phyloP scores from a whole-genome alignment of 1,140 invertebrate genomes.

The Pygmarrhopalites habei region DNA sequence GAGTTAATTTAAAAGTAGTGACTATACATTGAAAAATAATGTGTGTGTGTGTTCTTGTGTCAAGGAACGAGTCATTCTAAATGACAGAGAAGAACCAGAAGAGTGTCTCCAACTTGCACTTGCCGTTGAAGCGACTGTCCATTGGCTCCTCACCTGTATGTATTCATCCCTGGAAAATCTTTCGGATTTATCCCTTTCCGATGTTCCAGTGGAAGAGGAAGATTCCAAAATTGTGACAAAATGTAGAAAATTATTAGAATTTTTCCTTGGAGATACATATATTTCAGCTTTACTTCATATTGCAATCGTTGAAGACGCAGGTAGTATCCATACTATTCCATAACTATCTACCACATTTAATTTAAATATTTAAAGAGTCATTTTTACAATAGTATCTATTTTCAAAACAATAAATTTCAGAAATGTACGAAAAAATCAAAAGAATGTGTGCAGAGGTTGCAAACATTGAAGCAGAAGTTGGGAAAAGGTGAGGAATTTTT shows the following conservation, averaged over 20 bases:
- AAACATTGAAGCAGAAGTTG: slow-evolving; percentile 28
- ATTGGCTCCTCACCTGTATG: slow-evolving; percentile 75
- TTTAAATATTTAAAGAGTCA: no score
- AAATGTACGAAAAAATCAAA: slow-evolving; percentile 25
- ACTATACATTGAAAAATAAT: no score
- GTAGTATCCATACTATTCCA: slow-evolving; percentile 29
- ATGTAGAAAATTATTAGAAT: slow-evolving; percentile 43
- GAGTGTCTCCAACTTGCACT: slow-evolving; percentile 67
- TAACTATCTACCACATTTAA: no score
- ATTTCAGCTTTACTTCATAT: slow-evolving; percentile 46
- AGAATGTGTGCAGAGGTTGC: slow-evolving; percentile 32
- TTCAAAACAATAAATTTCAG: slow-evolving; percentile 15
- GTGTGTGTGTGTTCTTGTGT: slow-evolving; percentile 15
- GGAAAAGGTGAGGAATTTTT: no score
- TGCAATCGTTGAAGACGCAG: slow-evolving; percentile 45
- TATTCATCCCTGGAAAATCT: slow-evolving; percentile 51
- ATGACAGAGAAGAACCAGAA: slow-evolving; percentile 61
- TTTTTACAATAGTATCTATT: no score
- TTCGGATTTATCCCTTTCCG: slow-evolving; percentile 33
- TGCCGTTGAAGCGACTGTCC: slow-evolving; percentile 64
- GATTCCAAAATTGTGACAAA: slow-evolving; percentile 44
- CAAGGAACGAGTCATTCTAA: slow-evolving; percentile 49
- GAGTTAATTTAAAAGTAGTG: no score
- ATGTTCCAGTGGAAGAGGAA: slow-evolving; percentile 38
- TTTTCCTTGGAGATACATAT: slow-evolving; percentile 43